phyloP scores from a whole-genome alignment of 2,888 invertebrate genomes.

The Stenolophus ochropezus region DNA sequence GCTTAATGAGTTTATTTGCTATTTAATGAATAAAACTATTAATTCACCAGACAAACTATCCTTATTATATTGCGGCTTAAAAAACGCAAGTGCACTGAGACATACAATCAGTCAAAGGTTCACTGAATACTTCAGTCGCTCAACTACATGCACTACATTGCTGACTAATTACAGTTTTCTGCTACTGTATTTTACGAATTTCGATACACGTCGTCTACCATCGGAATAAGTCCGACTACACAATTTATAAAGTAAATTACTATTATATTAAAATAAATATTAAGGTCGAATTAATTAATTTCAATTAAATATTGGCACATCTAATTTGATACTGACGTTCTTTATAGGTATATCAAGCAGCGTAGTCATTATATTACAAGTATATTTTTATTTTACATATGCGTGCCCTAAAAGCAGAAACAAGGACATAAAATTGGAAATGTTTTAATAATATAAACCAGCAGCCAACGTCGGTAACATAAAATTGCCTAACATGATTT shows the following conservation, averaged over 20 bases:
- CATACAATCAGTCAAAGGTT: no score
- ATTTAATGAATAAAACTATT: no score
- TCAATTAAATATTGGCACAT: background rate
- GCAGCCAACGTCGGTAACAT: constrained; percentile 1
- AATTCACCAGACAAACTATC: no score
- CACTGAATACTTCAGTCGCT: background rate
- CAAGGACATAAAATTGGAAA: constrained; percentile 40
- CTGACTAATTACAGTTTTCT: background rate
- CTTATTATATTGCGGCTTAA: no score
- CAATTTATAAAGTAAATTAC: no score
- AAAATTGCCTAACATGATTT: constrained; percentile 21
- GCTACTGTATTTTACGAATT: background rate
- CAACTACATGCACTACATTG: background rate
- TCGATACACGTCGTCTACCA: background rate
- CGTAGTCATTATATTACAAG: background rate
- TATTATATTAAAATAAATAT: background rate
- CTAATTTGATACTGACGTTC: background rate
- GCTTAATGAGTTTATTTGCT: no score
- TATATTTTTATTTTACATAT: background rate
- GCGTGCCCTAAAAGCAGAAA: background rate
- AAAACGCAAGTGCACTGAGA: background rate
- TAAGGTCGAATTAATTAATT: background rate
- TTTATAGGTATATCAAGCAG: background rate
- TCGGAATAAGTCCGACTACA: no score
- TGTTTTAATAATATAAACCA: constrained; percentile 48